phyloP scores from a whole-genome alignment of 2,113 vertebrate species.

The Halichoerus grypus region DNA sequence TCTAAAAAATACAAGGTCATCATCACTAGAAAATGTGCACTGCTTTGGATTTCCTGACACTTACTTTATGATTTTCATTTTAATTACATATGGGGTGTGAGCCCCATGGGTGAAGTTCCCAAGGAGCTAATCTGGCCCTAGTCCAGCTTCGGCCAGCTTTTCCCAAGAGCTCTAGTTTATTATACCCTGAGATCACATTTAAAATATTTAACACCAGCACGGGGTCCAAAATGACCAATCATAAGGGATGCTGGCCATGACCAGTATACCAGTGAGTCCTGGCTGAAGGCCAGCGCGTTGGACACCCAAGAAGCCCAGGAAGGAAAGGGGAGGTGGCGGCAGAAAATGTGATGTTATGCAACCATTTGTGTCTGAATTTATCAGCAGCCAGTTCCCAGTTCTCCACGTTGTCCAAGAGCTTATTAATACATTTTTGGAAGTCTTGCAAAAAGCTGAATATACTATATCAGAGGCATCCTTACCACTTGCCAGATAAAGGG shows the following conservation, averaged over 20 bases:
- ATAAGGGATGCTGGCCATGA: background rate
- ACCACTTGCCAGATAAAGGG: background rate
- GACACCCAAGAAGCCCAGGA: background rate
- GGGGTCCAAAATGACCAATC: background rate
- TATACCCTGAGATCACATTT: background rate
- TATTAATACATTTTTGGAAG: background rate
- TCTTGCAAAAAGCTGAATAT: background rate
- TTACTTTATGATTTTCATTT: conserved; percentile 37
- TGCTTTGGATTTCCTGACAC: background rate
- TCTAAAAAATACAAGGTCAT: conserved; percentile 52
- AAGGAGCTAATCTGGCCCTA: background rate
- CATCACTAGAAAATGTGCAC: background rate
- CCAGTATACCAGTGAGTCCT: background rate
- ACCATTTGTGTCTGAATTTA: background rate
- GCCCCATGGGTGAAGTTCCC: background rate
- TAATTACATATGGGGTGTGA: background rate
- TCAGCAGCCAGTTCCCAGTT: background rate
- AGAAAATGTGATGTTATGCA: background rate
- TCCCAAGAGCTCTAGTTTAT: conserved; percentile 13
- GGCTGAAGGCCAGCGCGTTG: background rate
- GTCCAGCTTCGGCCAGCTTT: background rate
- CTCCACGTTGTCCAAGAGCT: background rate
- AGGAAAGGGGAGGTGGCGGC: background rate
- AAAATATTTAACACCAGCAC: conserved; percentile 2
- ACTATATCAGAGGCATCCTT: background rate